A percentile compares a stretch with the other conserved stretches of the same genome.
Evolutionary conservation across 2,888 invertebrate species (phyloP).

Genomic region (Anarsia innoxiella): DNA sequence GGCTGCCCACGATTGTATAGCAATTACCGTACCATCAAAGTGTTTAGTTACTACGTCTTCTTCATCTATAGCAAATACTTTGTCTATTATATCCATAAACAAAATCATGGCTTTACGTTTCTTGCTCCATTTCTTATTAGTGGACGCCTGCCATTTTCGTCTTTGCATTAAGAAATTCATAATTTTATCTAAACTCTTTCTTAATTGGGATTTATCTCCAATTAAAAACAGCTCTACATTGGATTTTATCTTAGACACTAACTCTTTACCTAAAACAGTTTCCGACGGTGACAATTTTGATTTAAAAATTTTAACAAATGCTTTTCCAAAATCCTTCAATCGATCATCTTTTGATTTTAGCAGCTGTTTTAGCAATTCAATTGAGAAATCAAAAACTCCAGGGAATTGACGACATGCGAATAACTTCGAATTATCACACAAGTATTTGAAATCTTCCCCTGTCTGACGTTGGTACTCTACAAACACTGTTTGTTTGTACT

Average conservation of each 20-base stretch:
- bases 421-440: constrained; percentile 26
- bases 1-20: constrained; percentile 23
- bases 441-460: constrained; percentile 24
- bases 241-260: background rate
- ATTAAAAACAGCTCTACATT: background rate
- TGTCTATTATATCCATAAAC: constrained; percentile 37
- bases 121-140: constrained; percentile 14
- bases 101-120: constrained; percentile 30
- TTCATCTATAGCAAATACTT: constrained; percentile 23
- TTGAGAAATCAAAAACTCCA: constrained; percentile 30
- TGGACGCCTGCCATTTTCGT: background rate
- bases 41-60: constrained; percentile 25
- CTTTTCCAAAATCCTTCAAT: constrained; percentile 15
- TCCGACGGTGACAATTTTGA: constrained; percentile 21
- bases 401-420: constrained; percentile 37
- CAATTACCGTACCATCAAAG: constrained; percentile 22
- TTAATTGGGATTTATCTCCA: background rate
- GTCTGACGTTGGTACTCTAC: too few species aligned
- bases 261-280: constrained; percentile 19
- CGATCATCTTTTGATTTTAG: too few species aligned
- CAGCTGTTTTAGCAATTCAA: constrained; percentile 16
- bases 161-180: background rate
- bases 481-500: too few species aligned
- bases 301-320: constrained; percentile 17
- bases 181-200: background rate